Evolutionary conservation across 2,888 invertebrate species (phyloP).

Genomic region (Pseudococcus viburni): DNA sequence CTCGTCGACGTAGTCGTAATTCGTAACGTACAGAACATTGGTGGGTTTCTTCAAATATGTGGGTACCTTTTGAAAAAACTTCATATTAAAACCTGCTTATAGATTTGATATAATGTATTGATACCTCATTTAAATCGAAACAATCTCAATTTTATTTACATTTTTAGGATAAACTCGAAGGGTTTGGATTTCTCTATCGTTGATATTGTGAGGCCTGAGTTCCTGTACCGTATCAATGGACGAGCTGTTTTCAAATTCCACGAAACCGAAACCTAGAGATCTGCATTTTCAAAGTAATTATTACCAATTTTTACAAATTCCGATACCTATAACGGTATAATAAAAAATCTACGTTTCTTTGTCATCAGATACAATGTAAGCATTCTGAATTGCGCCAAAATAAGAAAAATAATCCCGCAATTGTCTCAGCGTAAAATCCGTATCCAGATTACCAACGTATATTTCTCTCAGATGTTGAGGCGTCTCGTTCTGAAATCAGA

Average conservation of each 20-base stretch:
- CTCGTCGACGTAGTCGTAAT: background rate
- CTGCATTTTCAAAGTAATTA: background rate
- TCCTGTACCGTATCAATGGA: background rate
- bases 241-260: background rate
- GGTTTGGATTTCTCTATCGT: background rate
- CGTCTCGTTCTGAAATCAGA: background rate
- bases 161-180: background rate
- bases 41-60: background rate
- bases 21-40: background rate
- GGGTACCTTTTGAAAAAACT: background rate
- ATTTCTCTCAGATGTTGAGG: background rate
- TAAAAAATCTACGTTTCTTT: background rate
- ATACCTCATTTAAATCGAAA: background rate
- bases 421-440: background rate
- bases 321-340: background rate
- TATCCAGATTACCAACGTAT: background rate
- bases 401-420: background rate
- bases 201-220: background rate
- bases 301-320: background rate
- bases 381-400: background rate
- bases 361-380: background rate
- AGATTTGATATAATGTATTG: background rate
- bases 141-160: background rate
- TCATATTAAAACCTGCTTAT: background rate
- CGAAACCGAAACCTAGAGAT: background rate